Percentiles rank a stretch among this genome's conserved stretches.
These are phyloP conservation scores for Cerastoderma edule DNA, from an alignment of 2,888 invertebrate genomes.

Conservation along the genomic window DNA sequence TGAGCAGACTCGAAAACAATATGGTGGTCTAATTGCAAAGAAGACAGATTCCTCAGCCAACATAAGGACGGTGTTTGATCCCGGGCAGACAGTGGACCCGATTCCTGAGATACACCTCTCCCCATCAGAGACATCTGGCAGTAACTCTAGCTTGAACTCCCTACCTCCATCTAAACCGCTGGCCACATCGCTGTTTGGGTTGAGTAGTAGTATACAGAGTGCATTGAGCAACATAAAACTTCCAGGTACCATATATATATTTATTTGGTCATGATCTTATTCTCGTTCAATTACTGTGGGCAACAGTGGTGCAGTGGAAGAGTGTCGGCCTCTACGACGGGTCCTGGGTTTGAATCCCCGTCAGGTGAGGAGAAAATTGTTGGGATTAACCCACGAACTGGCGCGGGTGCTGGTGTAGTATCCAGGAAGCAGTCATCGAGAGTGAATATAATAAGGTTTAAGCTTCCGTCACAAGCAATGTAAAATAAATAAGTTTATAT, in stretches of 20 bases:
- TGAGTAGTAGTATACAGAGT: constrained; percentile 67
- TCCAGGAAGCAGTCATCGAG: too few relatives aligned
- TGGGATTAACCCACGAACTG: too few relatives aligned
- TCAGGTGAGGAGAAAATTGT: too few relatives aligned
- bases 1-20: constrained; percentile 9
- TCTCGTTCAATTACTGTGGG: neutral
- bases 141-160: constrained; percentile 66
- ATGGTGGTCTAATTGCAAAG: constrained; percentile 16
- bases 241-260: constrained; percentile 32
- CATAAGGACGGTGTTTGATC: constrained; percentile 19
- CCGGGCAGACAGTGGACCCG: neutral
- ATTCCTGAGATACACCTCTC: constrained; percentile 26
- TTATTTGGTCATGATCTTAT: neutral
- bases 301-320: too few relatives aligned
- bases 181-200: constrained; percentile 41
- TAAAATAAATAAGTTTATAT: too few relatives aligned
- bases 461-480: too few relatives aligned
- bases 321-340: too few relatives aligned
- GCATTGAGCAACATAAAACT: constrained; percentile 54
- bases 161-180: constrained; percentile 35
- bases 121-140: constrained; percentile 16
- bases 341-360: too few relatives aligned
- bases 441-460: too few relatives aligned
- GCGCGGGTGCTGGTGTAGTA: too few relatives aligned
- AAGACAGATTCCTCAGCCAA: constrained; percentile 7